These are phyloP conservation scores for Linnaemya vulpina DNA, from an alignment of 2,888 invertebrate species.

Conservation along the genomic window DNA sequence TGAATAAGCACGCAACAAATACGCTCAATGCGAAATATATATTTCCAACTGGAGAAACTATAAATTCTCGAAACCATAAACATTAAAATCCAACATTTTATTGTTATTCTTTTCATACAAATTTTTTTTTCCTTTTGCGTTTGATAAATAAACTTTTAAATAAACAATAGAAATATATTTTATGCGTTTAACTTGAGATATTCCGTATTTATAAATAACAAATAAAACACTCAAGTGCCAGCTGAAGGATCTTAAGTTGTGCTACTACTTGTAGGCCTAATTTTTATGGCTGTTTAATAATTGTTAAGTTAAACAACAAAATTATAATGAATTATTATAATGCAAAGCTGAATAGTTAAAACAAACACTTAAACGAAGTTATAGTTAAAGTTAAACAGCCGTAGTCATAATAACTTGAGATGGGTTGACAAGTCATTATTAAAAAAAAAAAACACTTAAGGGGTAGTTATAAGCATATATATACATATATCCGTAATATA, in stretches of 20 bases:
- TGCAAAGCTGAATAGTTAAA: too few relatives aligned
- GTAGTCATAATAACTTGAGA: too few relatives aligned
- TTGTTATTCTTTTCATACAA: conserved; percentile 6
- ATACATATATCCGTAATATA: too few relatives aligned
- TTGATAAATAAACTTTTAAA: conserved; percentile 23
- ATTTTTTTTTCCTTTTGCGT: conserved; percentile 6
- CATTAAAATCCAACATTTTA: conserved; percentile 49
- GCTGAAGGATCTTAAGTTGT: not conserved
- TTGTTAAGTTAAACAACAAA: too few relatives aligned
- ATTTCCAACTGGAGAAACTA: conserved; percentile 28
- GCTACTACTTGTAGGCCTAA: not conserved
- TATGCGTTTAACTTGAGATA: conserved; percentile 15
- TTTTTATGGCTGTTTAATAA: not conserved
- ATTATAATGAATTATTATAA: too few relatives aligned
- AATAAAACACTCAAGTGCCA: not conserved
- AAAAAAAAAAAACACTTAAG: too few relatives aligned
- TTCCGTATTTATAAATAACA: not conserved
- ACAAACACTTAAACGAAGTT: too few relatives aligned
- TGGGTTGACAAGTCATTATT: too few relatives aligned
- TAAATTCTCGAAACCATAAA: conserved; percentile 45
- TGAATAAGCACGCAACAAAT: conserved; percentile 60
- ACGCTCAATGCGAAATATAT: not conserved
- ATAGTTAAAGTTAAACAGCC: too few relatives aligned
- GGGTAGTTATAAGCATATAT: too few relatives aligned
- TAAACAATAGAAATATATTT: conserved; percentile 5